Evolutionary conservation across 2,797 vertebrate species (phyloP).

Genomic region (Toxotes lorentzi): DNA sequence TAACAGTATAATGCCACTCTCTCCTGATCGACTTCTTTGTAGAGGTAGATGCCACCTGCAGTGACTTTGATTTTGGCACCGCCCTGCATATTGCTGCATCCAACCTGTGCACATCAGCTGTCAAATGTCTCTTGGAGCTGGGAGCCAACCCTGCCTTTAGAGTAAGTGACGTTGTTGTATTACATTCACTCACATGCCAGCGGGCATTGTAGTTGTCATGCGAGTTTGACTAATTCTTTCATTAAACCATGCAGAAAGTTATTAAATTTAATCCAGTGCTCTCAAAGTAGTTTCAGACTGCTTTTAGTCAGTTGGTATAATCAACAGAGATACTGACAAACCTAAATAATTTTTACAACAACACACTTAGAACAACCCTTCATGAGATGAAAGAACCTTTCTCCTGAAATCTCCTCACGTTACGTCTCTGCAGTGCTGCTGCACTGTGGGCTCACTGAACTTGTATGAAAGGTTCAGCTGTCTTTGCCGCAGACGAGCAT

Average conservation of each 20-base stretch:
- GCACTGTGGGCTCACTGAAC: no score
- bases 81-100: slow-evolving; percentile 96
- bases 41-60: slow-evolving; percentile 98
- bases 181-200: background rate
- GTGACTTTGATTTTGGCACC: slow-evolving; percentile 98
- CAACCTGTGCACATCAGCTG: slow-evolving; percentile 93
- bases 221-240: slow-evolving; percentile 2
- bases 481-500: no score
- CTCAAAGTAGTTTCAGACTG: background rate
- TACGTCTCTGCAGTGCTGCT: no score
- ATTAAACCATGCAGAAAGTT: background rate
- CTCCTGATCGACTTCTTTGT: slow-evolving; percentile 23
- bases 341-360: background rate
- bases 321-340: background rate
- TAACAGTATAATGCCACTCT: background rate
- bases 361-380: background rate
- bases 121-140: slow-evolving; percentile 92
- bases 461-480: no score
- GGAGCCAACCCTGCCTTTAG: slow-evolving; percentile 97
- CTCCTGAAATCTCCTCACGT: background rate
- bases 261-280: slow-evolving; percentile 2
- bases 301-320: background rate
- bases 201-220: slow-evolving; percentile 1
- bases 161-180: slow-evolving; percentile 79
- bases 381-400: background rate